Percentiles rank a stretch among this genome's conserved stretches.
Conservation (phyloP, 2,888 invertebrate species). For the Megamerina dolium region DNA sequence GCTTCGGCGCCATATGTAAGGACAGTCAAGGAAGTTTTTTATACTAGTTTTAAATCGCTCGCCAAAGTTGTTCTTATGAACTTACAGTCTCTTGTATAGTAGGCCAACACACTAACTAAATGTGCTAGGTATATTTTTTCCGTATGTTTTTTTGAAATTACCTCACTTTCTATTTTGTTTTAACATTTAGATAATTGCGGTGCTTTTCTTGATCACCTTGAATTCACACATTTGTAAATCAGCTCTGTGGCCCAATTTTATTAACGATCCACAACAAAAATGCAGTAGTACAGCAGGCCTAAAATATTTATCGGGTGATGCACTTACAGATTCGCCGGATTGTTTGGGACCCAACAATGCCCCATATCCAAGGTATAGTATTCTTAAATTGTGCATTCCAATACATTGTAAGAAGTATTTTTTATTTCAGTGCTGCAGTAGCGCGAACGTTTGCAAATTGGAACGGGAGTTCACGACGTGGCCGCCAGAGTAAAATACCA, state of each 20-base stretch:
- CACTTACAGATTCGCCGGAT: conserved; percentile 67
- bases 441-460: conserved; percentile 65
- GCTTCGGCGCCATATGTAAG: too few species aligned
- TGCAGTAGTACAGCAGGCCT: conserved; percentile 60
- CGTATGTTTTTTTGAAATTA: background rate
- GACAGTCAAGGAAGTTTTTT: too few species aligned
- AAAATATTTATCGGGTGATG: conserved; percentile 85
- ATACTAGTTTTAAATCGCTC: too few species aligned
- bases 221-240: conserved; percentile 30
- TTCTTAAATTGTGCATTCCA: background rate
- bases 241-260: conserved; percentile 43
- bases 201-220: conserved; percentile 34
- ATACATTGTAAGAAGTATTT: background rate
- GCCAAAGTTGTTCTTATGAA: too few species aligned
- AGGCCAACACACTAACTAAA: too few species aligned
- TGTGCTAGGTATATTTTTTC: too few species aligned
- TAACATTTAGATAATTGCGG: conserved; percentile 37
- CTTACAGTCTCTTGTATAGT: too few species aligned
- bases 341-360: conserved; percentile 78
- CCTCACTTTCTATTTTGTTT: conserved; percentile 1
- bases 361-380: conserved; percentile 78
- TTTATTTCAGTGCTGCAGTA: conserved; percentile 61
- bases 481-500: conserved; percentile 55
- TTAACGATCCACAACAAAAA: conserved; percentile 31
- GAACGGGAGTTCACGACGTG: conserved; percentile 65